These are phyloP conservation scores for Hirtodrosophila confusa DNA, from an alignment of 2,888 invertebrate species.

Conservation along the genomic window DNA sequence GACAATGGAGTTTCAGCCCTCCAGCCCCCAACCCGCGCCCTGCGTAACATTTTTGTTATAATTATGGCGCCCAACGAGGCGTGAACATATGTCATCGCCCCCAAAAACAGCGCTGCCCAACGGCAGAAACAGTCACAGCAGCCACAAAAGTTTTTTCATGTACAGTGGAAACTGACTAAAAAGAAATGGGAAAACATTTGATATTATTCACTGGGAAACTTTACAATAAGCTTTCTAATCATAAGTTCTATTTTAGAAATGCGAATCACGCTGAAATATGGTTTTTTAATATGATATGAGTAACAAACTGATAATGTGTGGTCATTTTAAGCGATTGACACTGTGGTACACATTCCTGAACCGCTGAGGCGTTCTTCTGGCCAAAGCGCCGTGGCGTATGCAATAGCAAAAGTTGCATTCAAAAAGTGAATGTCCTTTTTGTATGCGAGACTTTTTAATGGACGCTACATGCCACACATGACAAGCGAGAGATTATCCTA, in stretches of 20 bases:
- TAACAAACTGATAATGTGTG: too few relatives aligned
- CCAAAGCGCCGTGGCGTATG: slow-evolving; percentile 16
- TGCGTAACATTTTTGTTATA: slow-evolving; percentile 52
- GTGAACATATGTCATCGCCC: slow-evolving; percentile 68
- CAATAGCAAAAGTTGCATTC: slow-evolving; percentile 52
- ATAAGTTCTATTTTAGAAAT: too few relatives aligned
- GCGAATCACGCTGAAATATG: too few relatives aligned
- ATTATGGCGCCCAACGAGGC: slow-evolving; percentile 78
- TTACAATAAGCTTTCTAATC: too few relatives aligned
- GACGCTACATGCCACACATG: slow-evolving; percentile 1
- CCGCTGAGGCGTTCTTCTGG: slow-evolving; percentile 18
- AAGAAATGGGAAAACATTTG: background rate
- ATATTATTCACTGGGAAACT: too few relatives aligned
- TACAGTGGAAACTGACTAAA: slow-evolving; percentile 24
- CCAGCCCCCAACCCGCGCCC: background rate
- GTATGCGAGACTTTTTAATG: slow-evolving; percentile 23
- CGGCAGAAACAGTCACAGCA: slow-evolving; percentile 13
- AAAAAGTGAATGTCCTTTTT: slow-evolving; percentile 35
- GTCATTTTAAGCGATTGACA: slow-evolving; percentile 1
- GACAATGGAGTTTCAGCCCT: background rate
- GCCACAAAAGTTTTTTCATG: slow-evolving; percentile 41
- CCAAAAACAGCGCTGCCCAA: slow-evolving; percentile 12
- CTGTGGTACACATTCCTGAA: slow-evolving; percentile 25
- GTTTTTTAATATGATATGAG: too few relatives aligned
- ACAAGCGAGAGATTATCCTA: background rate